These are phyloP conservation scores for Onychomys leucogaster DNA, from an alignment of 2,797 vertebrate species.

Conservation along the genomic window DNA sequence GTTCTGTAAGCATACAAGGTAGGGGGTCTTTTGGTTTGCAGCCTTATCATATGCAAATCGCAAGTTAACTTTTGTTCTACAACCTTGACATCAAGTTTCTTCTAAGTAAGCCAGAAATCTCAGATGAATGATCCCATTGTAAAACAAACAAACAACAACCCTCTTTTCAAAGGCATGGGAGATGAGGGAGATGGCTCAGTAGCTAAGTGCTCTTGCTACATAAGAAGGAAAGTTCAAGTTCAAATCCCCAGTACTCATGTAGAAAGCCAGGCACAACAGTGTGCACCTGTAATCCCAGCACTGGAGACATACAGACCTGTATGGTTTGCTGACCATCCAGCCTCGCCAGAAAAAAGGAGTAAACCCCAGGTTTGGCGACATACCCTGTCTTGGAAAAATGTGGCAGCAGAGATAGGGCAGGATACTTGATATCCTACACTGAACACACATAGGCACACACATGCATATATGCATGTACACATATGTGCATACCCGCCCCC, in stretches of 20 bases:
- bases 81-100: background rate
- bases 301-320: background rate
- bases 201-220: background rate
- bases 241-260: background rate
- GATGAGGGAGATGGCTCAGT: no score
- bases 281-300: background rate
- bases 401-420: background rate
- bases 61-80: background rate
- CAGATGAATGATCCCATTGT: background rate
- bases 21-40: background rate
- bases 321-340: background rate
- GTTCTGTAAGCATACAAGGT: background rate
- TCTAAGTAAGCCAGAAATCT: slow-evolving; percentile 22
- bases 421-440: background rate
- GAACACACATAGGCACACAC: background rate
- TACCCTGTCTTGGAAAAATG: background rate
- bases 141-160: background rate
- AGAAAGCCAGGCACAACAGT: background rate
- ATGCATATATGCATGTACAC: background rate
- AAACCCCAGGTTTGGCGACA: background rate
- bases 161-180: background rate
- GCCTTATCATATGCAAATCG: background rate
- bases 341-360: background rate
- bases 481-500: no score
- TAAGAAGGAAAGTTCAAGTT: background rate